These are phyloP conservation scores for Watsonalla binaria DNA, from an alignment of 2,888 invertebrate species.

Conservation along the genomic window DNA sequence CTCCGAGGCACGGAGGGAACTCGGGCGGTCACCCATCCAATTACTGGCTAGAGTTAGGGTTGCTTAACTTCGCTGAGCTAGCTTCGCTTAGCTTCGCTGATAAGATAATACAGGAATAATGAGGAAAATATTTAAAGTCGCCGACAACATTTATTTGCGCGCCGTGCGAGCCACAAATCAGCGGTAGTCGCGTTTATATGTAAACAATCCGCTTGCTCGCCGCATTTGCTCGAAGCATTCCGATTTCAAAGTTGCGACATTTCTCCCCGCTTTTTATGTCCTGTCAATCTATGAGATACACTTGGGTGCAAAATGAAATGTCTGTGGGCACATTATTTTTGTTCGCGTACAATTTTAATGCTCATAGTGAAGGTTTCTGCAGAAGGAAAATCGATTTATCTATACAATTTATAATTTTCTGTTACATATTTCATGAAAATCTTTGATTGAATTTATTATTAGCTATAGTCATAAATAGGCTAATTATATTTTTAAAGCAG, in stretches of 20 bases:
- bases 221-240: slow-evolving; percentile 9
- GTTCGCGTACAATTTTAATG: not conserved
- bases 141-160: not conserved
- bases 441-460: too few relatives aligned
- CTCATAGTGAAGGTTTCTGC: too few relatives aligned
- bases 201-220: slow-evolving; percentile 26
- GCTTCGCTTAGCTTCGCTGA: too few relatives aligned
- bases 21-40: too few relatives aligned
- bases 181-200: slow-evolving; percentile 28
- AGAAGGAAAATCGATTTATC: too few relatives aligned
- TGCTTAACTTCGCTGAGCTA: too few relatives aligned
- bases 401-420: too few relatives aligned
- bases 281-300: slow-evolving; percentile 22
- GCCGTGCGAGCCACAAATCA: slow-evolving; percentile 25
- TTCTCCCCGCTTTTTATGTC: slow-evolving; percentile 29
- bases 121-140: not conserved
- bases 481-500: too few relatives aligned
- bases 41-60: too few relatives aligned
- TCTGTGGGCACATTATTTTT: slow-evolving; percentile 1
- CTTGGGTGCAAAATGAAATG: slow-evolving; percentile 9
- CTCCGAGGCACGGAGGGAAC: too few relatives aligned
- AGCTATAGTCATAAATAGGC: too few relatives aligned
- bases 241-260: slow-evolving; percentile 8
- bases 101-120: not conserved
- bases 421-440: too few relatives aligned